Base-by-base conservation (phyloP, 1,140 invertebrate genomes). In the Aporrectodea caliginosa region DNA sequence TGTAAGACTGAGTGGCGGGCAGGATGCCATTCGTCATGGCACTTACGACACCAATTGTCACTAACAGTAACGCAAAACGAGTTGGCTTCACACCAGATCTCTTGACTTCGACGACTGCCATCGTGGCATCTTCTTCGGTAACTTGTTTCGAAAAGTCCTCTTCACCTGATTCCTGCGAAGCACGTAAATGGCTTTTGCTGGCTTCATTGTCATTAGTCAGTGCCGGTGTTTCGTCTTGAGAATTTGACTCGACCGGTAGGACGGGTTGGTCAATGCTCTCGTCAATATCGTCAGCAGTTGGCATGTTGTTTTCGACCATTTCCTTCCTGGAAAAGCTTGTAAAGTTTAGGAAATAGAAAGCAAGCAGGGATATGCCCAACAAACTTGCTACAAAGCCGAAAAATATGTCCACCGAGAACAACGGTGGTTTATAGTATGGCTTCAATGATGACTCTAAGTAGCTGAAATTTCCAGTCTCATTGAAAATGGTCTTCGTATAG, bases 1-100 rank as follows among this genome's bases (percentile, higher is more conserved):
- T 78, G 77, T 78, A 78, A 22, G 69, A 72, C 27, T 78, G 77
- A 22, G 70, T 78, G 30, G 77, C 69, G 31, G 77, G 77, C 2
- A 78, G 22, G 30, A 78, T 35, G 1, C 77, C 77, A 35, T 73
- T 78, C 22, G 77, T 78, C 22, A 69, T 32, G 16, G 70, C 16
- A 73, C 72, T 78, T 14, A 78, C 27, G 12, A 68, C 33, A 2
- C 14, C 33, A 43, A 76, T n/a, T 12, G n/a, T 35, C 29, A 32
- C n/a, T n/a, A 76, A 58, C n/a, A 35, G 35, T 22, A 76, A 58
- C 1, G n/a, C 31, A n/a, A 76, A 68, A 12, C 29, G 35, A 43
- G 6, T 72, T 27, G n/a, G 6, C 27, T 72, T 12, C 2, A 72
- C 12, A 14, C 31, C 31, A 32, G 2, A 27, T 72, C 70, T 72